Base-by-base conservation (phyloP, 2,888 invertebrate genomes). In the Agonopterix subpropinquella region DNA sequence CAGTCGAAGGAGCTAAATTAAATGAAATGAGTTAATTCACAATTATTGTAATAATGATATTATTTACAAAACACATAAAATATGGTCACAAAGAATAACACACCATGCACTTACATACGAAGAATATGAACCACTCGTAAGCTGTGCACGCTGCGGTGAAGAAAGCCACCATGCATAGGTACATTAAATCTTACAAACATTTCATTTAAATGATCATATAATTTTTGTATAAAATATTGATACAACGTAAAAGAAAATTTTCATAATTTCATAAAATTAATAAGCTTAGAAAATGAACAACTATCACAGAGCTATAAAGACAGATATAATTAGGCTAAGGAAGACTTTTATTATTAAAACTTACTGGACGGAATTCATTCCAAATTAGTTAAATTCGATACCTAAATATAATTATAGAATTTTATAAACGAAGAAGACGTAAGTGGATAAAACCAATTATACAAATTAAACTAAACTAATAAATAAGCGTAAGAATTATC, bases 51-150 rank as follows among this genome's bases (percentile, higher is more conserved):
- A 28, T 86, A 75, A 74, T 77, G 76, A 77, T 79, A 85, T 82
- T 88, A 85, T 86, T 85, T 86, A 89, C 84, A 89, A 78, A 71
- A 80, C 73, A 78, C 73, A 73, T 58, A 70, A 28, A 28, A 15
- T 41, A 65, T 64, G 60, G 59, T 64, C 61, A 69, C 74, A 81
- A 71, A 80, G 76, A 84, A 83, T 76, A 85, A 80, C 85, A 85
- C 86, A 83, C 85, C 89, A 89, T 89, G 89, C 89, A 89, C 86
- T 86, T 83, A 85, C 74, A 82, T 70, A 80, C 68, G 73, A 75
- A 73, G 65, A 77, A 72, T 71, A 71, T 71, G 59, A 76, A 76
- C 70, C 73, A 77, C 74, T 73, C 73, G 65, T 77, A 82, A 83
- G 84, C 85, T 78, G 79, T 82, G 81, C 80, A 80, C 74, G 71